Evolutionary conservation across 2,888 invertebrate genomes (phyloP).

Genomic region (Rhyacophila evoluta): DNA sequence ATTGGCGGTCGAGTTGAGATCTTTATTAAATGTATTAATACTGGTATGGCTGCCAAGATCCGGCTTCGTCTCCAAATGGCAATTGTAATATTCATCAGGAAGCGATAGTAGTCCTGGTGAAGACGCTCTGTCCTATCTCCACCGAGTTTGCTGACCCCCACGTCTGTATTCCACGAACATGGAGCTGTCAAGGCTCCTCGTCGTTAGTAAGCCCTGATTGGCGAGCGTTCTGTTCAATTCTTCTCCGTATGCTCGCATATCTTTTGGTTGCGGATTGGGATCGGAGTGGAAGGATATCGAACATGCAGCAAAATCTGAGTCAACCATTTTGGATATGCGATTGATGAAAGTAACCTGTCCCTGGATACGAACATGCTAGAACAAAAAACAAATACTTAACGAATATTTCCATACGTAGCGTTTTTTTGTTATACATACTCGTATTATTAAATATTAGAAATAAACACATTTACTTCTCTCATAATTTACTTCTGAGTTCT

Average conservation of each 20-base stretch:
- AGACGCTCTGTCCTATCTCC: constrained; percentile 44
- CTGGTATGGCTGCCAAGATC: constrained; percentile 31
- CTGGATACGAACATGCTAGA: constrained; percentile 45
- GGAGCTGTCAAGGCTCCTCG: constrained; percentile 45
- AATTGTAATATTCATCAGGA: constrained; percentile 36
- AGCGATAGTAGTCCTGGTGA: constrained; percentile 36
- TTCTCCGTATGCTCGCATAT: constrained; percentile 29
- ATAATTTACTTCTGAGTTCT: too few relatives aligned
- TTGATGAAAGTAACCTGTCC: constrained; percentile 56
- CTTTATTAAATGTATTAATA: not conserved
- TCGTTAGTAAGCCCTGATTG: constrained; percentile 41
- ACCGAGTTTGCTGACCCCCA: constrained; percentile 37
- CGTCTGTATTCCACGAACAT: constrained; percentile 43
- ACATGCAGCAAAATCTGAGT: not conserved
- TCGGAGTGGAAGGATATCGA: constrained; percentile 58
- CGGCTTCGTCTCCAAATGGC: constrained; percentile 40
- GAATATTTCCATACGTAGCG: not conserved
- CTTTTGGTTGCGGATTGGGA: constrained; percentile 56
- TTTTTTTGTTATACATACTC: not conserved
- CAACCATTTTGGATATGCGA: constrained; percentile 50
- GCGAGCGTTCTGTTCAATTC: constrained; percentile 37
- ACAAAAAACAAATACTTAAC: not conserved
- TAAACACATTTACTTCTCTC: too few relatives aligned
- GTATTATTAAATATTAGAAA: not conserved
- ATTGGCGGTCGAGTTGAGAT: not conserved